Evolutionary conservation across 2,113 vertebrate species (phyloP).

Genomic region (Geococcyx californianus): DNA sequence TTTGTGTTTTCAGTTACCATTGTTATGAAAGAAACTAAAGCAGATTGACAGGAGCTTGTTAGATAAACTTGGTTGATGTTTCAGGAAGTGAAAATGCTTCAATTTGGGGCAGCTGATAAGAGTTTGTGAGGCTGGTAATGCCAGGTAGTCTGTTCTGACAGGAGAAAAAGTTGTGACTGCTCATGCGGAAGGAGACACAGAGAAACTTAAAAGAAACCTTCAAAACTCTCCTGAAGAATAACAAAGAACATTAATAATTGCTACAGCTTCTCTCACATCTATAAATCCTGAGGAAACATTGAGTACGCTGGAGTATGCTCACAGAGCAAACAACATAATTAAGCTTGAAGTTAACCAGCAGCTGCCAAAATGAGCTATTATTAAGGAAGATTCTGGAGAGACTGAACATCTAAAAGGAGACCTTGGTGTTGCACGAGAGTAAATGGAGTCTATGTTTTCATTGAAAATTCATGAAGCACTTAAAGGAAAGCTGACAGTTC

Average conservation of each 20-base stretch:
- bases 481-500: constrained; percentile 76
- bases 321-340: constrained; percentile 87
- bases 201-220: constrained; percentile 86
- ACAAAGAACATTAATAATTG: constrained; percentile 86
- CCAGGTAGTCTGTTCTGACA: constrained; percentile 87
- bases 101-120: constrained; percentile 85
- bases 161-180: constrained; percentile 86
- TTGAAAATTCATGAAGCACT: constrained; percentile 82
- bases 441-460: constrained; percentile 84
- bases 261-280: constrained; percentile 85
- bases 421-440: constrained; percentile 81
- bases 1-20: constrained; percentile 87
- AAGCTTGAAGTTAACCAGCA: constrained; percentile 93
- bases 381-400: constrained; percentile 91
- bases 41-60: constrained; percentile 86
- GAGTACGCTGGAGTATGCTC: constrained; percentile 85
- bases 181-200: constrained; percentile 86
- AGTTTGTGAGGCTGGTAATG: constrained; percentile 89
- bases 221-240: constrained; percentile 87
- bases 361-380: constrained; percentile 88
- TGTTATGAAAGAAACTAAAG: constrained; percentile 84
- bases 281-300: constrained; percentile 88
- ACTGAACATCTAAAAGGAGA: constrained; percentile 86
- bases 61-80: constrained; percentile 88
- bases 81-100: constrained; percentile 85